A percentile compares a stretch with the other conserved stretches of the same genome.
Evolutionary conservation across 2,888 invertebrate species (phyloP).

Genomic region (Leptopterna dolabrata): DNA sequence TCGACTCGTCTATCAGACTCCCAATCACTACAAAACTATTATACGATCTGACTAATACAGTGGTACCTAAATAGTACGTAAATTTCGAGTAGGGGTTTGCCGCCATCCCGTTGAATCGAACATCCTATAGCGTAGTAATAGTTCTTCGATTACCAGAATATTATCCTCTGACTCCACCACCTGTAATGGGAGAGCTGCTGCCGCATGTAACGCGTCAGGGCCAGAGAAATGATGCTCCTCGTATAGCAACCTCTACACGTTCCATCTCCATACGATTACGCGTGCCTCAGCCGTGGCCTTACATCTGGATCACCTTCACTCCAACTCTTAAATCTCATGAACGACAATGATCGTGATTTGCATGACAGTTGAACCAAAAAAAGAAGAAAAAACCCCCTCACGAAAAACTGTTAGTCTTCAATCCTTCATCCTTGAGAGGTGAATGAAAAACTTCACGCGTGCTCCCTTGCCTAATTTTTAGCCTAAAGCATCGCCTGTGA

Average conservation of each 20-base stretch:
- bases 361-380: conserved; percentile 7
- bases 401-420: not conserved
- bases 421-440: not conserved
- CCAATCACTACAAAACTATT: no score
- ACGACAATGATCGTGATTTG: conserved; percentile 7
- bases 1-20: no score
- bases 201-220: not conserved
- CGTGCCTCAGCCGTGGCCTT: not conserved
- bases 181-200: not conserved
- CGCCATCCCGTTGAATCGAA: not conserved
- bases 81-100: no score
- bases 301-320: not conserved
- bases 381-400: not conserved
- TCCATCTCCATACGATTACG: not conserved
- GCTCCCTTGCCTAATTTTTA: not conserved
- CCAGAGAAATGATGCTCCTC: conserved; percentile 3
- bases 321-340: not conserved
- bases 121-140: not conserved
- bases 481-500: not conserved
- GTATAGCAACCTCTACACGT: not conserved
- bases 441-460: not conserved
- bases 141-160: not conserved
- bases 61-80: no score
- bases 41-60: no score
- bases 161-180: not conserved